Evolutionary conservation across 2,888 invertebrate species (phyloP), one percentile per base, ranked within the genome.

Genomic region (Catocala sponsa): DNA sequence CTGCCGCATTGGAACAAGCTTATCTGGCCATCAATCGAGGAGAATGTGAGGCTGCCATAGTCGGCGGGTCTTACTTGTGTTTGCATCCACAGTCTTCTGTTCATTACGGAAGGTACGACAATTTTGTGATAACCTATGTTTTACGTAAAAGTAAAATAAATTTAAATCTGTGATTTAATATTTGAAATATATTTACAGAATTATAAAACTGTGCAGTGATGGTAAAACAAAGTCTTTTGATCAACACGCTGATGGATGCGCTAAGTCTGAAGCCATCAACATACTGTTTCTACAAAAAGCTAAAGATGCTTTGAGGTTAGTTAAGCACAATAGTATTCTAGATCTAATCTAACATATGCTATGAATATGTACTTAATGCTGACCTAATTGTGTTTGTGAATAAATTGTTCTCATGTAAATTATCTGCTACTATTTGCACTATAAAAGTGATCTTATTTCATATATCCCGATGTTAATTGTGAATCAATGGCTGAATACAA

Each of bases 221-320:
- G 99, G 99, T 0, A 95, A 95, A 70, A 98, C 98, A 78, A 98
- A 97, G 78, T 96, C 97, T 0, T 99, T 99, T 84, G 99, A 99
- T 87, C 95, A 96, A 53, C 94, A 96, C 57, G 97, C 96, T 2
- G 94, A 96, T 76, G 98, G 98, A 0, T 98, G 97, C 77, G 96
- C 96, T 0, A 95, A 97, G 55, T 96, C 97, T 47, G 98, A 98
- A 87, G 96, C 97, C 0, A 87, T 97, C 5, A 95, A 95, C 50
- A 95, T 96, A 0, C 71, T 97, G 10, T 95, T 96, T 61, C 83
- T 98, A 5, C 97, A 98, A 84, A 97, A 95, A 78, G 95, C 94
- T 38, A 92, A 95, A 50, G 87, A 95, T 77, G 96, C 97, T 0
- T 92, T 95, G 38, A 92, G 91, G 90, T 91, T 74, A 25, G 47